Base-by-base conservation (phyloP, 1,140 invertebrate species). In the Heliconius melpomene region DNA sequence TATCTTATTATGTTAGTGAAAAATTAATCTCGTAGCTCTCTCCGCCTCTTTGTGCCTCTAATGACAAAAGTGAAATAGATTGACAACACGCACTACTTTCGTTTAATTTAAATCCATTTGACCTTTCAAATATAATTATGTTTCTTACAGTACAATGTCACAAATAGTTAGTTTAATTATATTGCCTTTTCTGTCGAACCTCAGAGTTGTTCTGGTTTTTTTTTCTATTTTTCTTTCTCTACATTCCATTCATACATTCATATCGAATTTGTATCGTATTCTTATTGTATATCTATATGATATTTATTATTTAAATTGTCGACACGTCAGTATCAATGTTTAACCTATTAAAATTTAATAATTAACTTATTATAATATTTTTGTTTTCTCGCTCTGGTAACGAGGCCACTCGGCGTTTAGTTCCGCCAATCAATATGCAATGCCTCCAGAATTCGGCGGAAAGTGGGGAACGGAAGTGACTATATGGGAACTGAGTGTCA, bases 21-120 rank as follows among this genome's bases (percentile, higher is more conserved):
- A 84, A 81, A 83, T 86, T 84, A 80, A 85, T 83, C 83, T 75
- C 40, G 76, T 76, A 71, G 77, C 82, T 86, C 82, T 86, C 85
- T 81, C 82, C 75, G 29, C 23, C 72, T 79, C 83, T 82, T 84
- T 86, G 85, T 83, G 75, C 79, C 80, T 80, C 77, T 83, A 84
- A 83, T 83, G 79, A 81, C 80, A 78, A 73, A 83, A 82, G 77
- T 82, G 84, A 79, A 86, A 79, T 83, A 87, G 82, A 86, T 86
- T 84, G 76, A 75, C 77, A 77, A 84, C 72, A 72, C 82, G 77
- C 76, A 57, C 81, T 74, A 85, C 83, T 84, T 86, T 86, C 84
- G 77, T 84, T 82, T 78, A 83, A 85, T 82, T 76, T 29, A 75
- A 80, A 80, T 72, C 50, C 74, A 79, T 77, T 77, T 57, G 72